Conservation (phyloP, 2,113 vertebrate species). For the Chionis minor region DNA sequence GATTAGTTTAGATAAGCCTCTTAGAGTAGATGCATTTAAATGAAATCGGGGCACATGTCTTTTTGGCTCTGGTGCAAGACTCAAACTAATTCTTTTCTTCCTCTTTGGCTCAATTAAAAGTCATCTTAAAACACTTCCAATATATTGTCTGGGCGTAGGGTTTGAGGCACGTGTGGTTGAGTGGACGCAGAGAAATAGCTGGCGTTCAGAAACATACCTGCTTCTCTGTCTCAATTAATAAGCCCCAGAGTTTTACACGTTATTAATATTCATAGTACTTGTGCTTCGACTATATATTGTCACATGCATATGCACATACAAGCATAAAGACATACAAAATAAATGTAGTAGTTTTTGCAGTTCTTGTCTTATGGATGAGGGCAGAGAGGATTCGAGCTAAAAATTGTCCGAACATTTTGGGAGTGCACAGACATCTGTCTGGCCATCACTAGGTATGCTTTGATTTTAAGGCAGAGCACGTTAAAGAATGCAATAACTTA, state of each 20-base stretch:
- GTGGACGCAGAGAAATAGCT: constrained; percentile 49
- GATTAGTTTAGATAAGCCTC: constrained; percentile 82
- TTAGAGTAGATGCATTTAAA: constrained; percentile 82
- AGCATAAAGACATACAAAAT: neutral
- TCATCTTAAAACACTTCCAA: constrained; percentile 52
- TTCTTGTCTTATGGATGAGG: neutral
- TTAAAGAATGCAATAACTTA: constrained; percentile 71
- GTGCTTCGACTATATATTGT: constrained; percentile 35
- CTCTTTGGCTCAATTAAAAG: constrained; percentile 65
- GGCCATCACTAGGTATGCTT: constrained; percentile 64
- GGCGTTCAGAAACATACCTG: constrained; percentile 41
- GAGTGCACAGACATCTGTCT: constrained; percentile 57
- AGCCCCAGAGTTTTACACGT: constrained; percentile 61
- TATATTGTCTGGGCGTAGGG: constrained; percentile 20
- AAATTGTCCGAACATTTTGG: constrained; percentile 62
- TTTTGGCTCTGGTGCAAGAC: constrained; percentile 70
- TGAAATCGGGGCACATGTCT: constrained; percentile 78
- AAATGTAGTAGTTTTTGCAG: constrained; percentile 23
- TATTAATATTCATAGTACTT: constrained; percentile 69
- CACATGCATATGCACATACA: neutral
- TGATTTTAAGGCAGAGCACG: constrained; percentile 68
- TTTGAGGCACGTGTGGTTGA: constrained; percentile 54
- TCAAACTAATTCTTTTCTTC: constrained; percentile 60
- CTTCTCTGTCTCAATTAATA: constrained; percentile 69
- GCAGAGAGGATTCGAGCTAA: neutral